Evolutionary conservation across 2,888 invertebrate genomes (phyloP), one percentile per base, ranked within the genome.

Genomic region (Troglohyphantes excavatus): DNA sequence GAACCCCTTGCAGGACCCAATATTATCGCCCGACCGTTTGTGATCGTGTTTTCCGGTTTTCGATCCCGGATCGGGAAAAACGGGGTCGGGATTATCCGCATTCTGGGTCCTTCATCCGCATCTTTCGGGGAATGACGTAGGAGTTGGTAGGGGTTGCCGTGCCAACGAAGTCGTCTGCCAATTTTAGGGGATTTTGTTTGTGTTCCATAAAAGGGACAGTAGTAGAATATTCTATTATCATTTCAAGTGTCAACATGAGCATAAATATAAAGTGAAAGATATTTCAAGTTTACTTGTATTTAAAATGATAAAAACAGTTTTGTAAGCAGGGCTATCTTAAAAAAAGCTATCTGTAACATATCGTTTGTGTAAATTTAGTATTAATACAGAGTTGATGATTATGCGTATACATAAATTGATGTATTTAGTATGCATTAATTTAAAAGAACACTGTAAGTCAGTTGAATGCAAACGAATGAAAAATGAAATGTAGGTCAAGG

Each of bases 61-160:
- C 46, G 46, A 13, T 53, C n/a, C 17, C 17, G 53, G 9, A 33
- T 21, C 0, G 21, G 17, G 27, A 29, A 23, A 21, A 61, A 7
- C 26, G 70, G 39, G 23, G 11, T 23, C 39, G 13, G n/a, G 72
- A 61, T 59, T 82, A 82, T 70, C 70, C 61, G 82, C 72, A 82
- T 82, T 61, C 72, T 13, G 39, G 61, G 72, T 68, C 17, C 46
- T 82, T 72, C 72, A 72, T 82, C 82, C 82, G 82, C 82, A 82
- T 82, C 82, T 82, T 82, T 82, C 70, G 68, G 17, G 59, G 70
- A 72, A 70, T 82, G 82, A 82, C 82, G 82, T 82, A 82, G 82
- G 39, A 21, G 78, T 63, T 78, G 33, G 63, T 63, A 72, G 23
- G 29, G 65, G 78, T 78, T 78, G 78, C 78, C 78, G 33, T 63